A percentile compares a stretch with the other conserved stretches of the same genome.
These are phyloP conservation scores for Sylvia borin DNA, from an alignment of 2,797 vertebrate genomes.

Conservation along the genomic window DNA sequence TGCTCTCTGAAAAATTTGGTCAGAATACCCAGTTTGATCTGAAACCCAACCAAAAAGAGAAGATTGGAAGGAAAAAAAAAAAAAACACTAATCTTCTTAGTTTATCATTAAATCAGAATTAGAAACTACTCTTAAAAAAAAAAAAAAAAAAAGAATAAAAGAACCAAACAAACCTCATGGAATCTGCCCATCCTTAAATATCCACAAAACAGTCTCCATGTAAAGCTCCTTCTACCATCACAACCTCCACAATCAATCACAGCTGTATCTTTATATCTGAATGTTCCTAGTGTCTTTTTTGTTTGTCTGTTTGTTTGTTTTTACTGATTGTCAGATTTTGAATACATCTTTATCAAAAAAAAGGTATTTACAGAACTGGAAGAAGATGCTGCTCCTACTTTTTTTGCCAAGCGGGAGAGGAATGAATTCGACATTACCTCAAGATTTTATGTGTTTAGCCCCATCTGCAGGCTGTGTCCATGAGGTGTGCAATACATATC, in stretches of 20 bases:
- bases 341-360: background rate
- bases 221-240: background rate
- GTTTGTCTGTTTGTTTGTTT: background rate
- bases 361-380: background rate
- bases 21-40: background rate
- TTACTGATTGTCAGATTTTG: background rate
- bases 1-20: background rate
- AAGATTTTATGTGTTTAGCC: background rate
- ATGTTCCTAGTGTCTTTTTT: background rate
- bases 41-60: background rate
- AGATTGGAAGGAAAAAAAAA: background rate
- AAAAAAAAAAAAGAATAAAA: background rate
- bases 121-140: background rate
- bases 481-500: background rate
- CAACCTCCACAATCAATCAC: background rate
- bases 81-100: background rate
- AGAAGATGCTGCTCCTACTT: background rate
- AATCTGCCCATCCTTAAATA: background rate
- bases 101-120: background rate
- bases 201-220: background rate
- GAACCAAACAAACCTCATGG: accelerated
- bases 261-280: background rate
- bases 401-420: background rate
- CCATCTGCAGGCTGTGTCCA: background rate
- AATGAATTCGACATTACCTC: background rate